Percentiles rank a stretch among this genome's conserved stretches.
These are phyloP conservation scores for Heliconius himera DNA, from an alignment of 1,140 invertebrate species.

Conservation along the genomic window DNA sequence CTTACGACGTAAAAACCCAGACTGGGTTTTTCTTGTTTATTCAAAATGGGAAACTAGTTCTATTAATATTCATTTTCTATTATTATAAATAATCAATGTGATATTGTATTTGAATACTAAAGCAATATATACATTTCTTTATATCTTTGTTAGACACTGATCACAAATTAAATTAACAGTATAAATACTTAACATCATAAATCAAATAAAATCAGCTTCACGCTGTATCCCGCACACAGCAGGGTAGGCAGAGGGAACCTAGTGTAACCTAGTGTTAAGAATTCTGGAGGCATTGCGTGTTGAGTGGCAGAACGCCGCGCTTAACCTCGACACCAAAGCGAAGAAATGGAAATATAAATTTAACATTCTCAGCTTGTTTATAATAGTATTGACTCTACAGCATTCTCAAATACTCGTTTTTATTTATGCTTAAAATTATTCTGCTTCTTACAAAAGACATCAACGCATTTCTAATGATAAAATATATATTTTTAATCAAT, in stretches of 20 bases:
- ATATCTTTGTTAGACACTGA: neutral
- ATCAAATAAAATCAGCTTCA: neutral
- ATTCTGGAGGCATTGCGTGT: too few species aligned
- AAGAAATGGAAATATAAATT: too few species aligned
- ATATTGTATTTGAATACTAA: neutral
- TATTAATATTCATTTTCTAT: slow-evolving; percentile 17
- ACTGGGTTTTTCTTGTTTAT: slow-evolving; percentile 20
- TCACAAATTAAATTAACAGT: neutral
- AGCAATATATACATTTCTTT: neutral
- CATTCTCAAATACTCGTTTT: neutral
- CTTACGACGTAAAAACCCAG: slow-evolving; percentile 26
- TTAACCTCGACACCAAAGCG: too few species aligned
- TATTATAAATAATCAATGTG: slow-evolving; percentile 4
- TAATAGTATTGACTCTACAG: neutral
- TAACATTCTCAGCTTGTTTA: neutral
- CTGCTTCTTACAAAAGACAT: slow-evolving; percentile 41
- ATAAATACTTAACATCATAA: neutral
- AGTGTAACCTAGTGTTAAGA: too few species aligned
- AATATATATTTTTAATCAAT: neutral
- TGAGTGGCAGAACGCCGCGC: too few species aligned
- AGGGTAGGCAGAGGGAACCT: too few species aligned
- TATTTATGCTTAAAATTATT: slow-evolving; percentile 16
- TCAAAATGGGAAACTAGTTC: slow-evolving; percentile 20
- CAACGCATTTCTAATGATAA: slow-evolving; percentile 35
- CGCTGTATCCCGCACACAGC: too few species aligned